Conservation (phyloP, 1,140 invertebrate genomes). For the Yoshiicerus persimilis region DNA sequence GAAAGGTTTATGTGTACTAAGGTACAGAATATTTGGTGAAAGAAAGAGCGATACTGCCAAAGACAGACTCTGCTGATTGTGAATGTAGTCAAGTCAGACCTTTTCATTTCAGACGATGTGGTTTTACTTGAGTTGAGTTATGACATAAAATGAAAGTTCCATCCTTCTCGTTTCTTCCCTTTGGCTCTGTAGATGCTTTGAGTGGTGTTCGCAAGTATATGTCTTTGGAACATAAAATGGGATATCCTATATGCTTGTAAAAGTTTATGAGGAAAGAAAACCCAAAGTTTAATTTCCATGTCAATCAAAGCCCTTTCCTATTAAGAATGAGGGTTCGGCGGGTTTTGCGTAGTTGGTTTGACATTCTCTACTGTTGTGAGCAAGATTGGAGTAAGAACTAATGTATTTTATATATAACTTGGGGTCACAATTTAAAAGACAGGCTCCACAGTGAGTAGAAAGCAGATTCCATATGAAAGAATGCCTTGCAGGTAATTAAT, state of each 20-base stretch:
- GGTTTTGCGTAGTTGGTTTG: neutral
- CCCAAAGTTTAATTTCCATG: neutral
- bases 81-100: constrained; percentile 5
- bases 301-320: neutral
- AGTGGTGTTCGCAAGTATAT: neutral
- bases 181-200: neutral
- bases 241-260: neutral
- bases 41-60: neutral
- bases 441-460: neutral
- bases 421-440: neutral
- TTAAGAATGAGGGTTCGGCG: neutral
- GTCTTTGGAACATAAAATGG: neutral
- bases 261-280: constrained; percentile 21
- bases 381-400: neutral
- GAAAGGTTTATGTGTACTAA: neutral
- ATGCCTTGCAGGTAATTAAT: constrained; percentile 21
- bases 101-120: constrained; percentile 20
- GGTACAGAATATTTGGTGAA: neutral
- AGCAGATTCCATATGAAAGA: neutral
- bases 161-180: neutral
- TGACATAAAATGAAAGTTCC: constrained; percentile 17
- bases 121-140: constrained; percentile 20
- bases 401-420: neutral
- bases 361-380: neutral
- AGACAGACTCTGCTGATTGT: constrained; percentile 11